Evolutionary conservation across 2,113 vertebrate species (phyloP).

Genomic region (Pterocles orientalis): DNA sequence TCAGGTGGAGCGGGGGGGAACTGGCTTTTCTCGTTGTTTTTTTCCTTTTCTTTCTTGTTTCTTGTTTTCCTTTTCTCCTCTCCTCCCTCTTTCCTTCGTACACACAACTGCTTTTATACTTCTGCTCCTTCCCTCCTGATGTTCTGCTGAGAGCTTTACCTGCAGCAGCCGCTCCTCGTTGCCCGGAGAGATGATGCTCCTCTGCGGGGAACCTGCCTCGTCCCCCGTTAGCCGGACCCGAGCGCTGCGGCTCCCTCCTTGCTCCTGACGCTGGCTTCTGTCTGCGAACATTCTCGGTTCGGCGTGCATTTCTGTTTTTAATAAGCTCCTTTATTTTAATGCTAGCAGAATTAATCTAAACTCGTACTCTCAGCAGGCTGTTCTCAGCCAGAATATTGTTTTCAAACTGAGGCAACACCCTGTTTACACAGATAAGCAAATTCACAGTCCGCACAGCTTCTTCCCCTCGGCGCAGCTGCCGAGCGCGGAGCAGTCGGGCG

Average conservation of each 20-base stretch:
- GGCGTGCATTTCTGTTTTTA: neutral
- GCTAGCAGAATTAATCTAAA: neutral
- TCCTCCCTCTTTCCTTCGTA: fast-evolving
- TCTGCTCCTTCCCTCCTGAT: neutral
- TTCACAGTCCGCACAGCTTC: slow-evolving; percentile 26
- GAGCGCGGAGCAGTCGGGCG: neutral
- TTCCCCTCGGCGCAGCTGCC: neutral
- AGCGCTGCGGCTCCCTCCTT: neutral
- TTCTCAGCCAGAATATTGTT: slow-evolving; percentile 50
- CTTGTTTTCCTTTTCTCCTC: neutral
- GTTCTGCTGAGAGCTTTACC: neutral
- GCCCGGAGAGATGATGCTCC: fast-evolving
- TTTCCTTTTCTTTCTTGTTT: neutral
- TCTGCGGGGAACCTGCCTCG: neutral
- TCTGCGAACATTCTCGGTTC: neutral
- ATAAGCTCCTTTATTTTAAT: neutral
- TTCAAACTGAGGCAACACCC: slow-evolving; percentile 39
- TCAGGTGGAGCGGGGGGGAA: fast-evolving
- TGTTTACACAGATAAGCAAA: slow-evolving; percentile 62
- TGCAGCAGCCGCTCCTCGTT: neutral
- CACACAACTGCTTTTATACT: neutral
- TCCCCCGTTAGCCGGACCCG: fast-evolving
- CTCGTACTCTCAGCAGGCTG: neutral
- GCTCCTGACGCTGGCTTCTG: neutral
- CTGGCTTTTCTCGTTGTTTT: neutral